Percentiles rank a stretch among this genome's conserved stretches.
Conservation (phyloP, 2,797 vertebrate genomes). For the Notoglanidium macrostoma region DNA sequence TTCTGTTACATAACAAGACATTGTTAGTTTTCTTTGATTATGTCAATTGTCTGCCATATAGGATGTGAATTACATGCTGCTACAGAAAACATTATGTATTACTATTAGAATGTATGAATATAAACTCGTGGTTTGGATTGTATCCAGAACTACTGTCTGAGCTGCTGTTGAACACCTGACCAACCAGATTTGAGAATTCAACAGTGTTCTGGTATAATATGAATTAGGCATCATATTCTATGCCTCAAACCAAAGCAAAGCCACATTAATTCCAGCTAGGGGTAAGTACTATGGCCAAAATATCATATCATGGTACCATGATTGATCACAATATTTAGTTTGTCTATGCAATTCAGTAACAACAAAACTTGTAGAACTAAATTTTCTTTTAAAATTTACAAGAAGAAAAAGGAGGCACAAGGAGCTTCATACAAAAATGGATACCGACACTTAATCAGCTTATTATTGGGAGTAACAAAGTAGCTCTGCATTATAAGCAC, state of each 20-base stretch:
- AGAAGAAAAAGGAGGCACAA: neutral
- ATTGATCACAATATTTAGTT: neutral
- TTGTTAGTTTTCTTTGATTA: neutral
- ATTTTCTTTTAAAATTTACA: neutral
- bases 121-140: neutral
- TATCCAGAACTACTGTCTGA: neutral
- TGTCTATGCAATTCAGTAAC: neutral
- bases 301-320: neutral
- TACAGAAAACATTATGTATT: neutral
- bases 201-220: neutral
- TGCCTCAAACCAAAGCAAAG: neutral
- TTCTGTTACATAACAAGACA: neutral
- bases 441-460: neutral
- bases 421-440: neutral
- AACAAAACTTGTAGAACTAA: neutral
- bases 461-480: neutral
- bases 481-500: neutral
- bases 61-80: neutral
- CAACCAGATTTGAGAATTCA: neutral
- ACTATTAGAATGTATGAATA: neutral
- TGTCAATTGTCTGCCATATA: neutral
- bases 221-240: neutral
- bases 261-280: neutral
- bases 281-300: neutral
- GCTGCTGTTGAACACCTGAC: neutral